Evolutionary conservation across 2,113 vertebrate genomes (phyloP).

Genomic region (Nothoprocta perdicaria): DNA sequence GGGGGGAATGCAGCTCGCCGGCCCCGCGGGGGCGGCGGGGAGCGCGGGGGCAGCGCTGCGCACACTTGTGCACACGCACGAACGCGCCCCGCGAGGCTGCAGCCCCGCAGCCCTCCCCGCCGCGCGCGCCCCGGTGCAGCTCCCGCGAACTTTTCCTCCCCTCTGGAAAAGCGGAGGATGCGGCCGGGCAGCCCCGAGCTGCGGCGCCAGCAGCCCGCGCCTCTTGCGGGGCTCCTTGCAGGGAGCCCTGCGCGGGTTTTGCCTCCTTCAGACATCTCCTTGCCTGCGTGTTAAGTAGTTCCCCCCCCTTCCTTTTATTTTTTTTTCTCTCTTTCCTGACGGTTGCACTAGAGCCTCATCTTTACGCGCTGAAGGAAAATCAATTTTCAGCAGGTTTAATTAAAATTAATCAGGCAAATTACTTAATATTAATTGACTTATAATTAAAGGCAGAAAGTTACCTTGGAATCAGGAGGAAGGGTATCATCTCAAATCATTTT

Average conservation of each 20-base stretch:
- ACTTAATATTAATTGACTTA: constrained; percentile 78
- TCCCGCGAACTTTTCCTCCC: constrained; percentile 51
- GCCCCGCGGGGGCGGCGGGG: background rate
- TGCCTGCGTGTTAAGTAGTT: background rate
- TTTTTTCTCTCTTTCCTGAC: background rate
- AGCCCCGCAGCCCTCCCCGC: no score
- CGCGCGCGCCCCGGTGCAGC: background rate
- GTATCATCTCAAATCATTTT: constrained; percentile 34
- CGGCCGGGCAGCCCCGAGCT: background rate
- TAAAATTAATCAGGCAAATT: constrained; percentile 80
- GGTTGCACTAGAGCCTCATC: constrained; percentile 55
- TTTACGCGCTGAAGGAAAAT: constrained; percentile 72
- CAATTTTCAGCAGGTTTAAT: constrained; percentile 76
- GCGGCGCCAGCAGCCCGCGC: background rate
- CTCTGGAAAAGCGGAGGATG: background rate
- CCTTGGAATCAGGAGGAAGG: constrained; percentile 69
- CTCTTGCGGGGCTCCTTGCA: background rate
- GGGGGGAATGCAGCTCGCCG: background rate
- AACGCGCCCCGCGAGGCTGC: background rate
- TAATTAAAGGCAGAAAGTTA: constrained; percentile 81
- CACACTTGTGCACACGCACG: background rate
- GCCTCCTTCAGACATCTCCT: constrained; percentile 41
- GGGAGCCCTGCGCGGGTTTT: no score
- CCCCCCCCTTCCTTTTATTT: background rate
- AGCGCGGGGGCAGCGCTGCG: no score